These are phyloP conservation scores for Zoanthus sansibaricus DNA, from an alignment of 92 coral and sea anemone genomes.

Conservation along the genomic window DNA sequence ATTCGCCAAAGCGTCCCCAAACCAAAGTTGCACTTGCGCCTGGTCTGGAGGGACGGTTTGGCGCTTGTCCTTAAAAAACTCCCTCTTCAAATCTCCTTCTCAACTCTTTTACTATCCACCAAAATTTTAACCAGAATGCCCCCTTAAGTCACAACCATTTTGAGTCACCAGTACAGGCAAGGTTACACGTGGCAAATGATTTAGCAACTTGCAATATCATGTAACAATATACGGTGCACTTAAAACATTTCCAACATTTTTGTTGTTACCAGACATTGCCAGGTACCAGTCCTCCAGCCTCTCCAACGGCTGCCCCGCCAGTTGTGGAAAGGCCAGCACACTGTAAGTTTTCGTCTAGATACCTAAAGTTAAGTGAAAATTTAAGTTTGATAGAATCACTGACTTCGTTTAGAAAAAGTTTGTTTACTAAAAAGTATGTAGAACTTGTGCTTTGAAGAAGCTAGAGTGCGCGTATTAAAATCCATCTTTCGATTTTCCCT, in stretches of 20 bases:
- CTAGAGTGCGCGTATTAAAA: neutral
- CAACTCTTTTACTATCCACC: too few species aligned
- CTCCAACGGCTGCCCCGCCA: constrained; percentile 97
- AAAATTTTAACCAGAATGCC: too few species aligned
- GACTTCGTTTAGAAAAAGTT: neutral
- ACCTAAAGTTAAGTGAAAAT: neutral
- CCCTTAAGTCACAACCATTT: too few species aligned
- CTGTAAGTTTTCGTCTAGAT: constrained; percentile 52
- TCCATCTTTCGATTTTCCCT: too few species aligned
- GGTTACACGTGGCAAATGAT: neutral
- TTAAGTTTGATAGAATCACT: neutral
- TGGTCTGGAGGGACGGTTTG: too few species aligned
- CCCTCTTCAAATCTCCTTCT: too few species aligned
- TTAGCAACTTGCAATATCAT: too few species aligned
- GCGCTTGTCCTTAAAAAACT: too few species aligned
- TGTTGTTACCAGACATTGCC: constrained; percentile 72
- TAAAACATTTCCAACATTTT: neutral
- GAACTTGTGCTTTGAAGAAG: neutral
- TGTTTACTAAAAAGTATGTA: neutral
- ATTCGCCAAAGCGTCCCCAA: too few species aligned
- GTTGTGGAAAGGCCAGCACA: constrained; percentile 96
- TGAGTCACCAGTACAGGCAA: too few species aligned
- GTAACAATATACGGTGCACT: neutral
- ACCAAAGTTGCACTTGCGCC: too few species aligned
- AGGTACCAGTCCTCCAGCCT: constrained; percentile 91